Percentiles rank a stretch among this genome's conserved stretches.
Evolutionary conservation across 2,888 invertebrate species (phyloP).

Genomic region (Drosophila meridiana): DNA sequence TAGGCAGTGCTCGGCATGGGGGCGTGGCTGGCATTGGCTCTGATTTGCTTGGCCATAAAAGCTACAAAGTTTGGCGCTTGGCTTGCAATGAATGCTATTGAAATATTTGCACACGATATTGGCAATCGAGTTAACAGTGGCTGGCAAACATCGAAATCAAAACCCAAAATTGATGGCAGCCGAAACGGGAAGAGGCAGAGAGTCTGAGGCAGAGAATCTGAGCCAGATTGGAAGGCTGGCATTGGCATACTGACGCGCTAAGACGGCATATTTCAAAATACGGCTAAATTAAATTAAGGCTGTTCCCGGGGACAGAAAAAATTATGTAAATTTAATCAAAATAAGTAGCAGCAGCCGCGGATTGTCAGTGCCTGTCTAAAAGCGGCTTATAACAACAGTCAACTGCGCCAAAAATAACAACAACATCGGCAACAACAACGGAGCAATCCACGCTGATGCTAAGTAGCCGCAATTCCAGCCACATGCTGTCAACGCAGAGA

Average conservation of each 20-base stretch:
- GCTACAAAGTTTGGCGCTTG: constrained; percentile 62
- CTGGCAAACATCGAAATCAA: constrained; percentile 62
- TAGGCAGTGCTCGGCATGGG: constrained; percentile 9
- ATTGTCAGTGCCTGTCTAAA: constrained; percentile 70
- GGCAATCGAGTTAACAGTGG: constrained; percentile 73
- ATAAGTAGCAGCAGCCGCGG: constrained; percentile 73
- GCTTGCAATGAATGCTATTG: constrained; percentile 61
- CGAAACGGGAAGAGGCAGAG: background rate
- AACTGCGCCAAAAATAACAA: constrained; percentile 53
- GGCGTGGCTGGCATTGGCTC: constrained; percentile 36
- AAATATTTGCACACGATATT: constrained; percentile 76
- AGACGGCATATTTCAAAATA: constrained; percentile 56
- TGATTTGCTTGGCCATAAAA: constrained; percentile 62
- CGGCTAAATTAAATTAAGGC: constrained; percentile 58
- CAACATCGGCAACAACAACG: constrained; percentile 23
- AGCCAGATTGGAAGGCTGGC: background rate
- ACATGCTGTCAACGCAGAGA: constrained; percentile 70
- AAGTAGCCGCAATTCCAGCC: constrained; percentile 75
- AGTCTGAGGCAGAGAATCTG: too few species aligned
- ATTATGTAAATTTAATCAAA: constrained; percentile 80
- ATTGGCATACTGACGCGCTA: constrained; percentile 26
- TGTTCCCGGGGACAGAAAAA: constrained; percentile 35
- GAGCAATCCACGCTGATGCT: constrained; percentile 55
- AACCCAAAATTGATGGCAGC: constrained; percentile 15
- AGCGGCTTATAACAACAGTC: constrained; percentile 74